A percentile compares a stretch with the other conserved stretches of the same genome.
phyloP scores from a whole-genome alignment of 2,113 vertebrate species.

The Rousettus leschenaultii region DNA sequence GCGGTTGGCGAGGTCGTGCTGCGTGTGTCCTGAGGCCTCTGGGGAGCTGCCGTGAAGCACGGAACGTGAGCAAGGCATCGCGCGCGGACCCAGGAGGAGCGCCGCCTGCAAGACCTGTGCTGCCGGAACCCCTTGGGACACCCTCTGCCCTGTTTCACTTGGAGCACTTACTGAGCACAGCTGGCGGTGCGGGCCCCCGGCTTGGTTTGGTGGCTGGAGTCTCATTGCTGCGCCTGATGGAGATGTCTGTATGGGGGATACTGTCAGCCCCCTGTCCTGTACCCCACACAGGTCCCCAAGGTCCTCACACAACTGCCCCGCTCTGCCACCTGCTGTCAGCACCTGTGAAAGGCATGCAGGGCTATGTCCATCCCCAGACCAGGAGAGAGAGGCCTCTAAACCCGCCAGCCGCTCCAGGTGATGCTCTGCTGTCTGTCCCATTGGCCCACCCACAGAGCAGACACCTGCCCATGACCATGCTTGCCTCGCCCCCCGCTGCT shows the following conservation, averaged over 20 bases:
- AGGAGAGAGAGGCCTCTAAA: rapidly evolving
- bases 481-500: neutral
- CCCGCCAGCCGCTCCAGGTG: neutral
- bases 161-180: too few relatives aligned
- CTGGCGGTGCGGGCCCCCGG: rapidly evolving
- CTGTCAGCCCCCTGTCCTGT: rapidly evolving
- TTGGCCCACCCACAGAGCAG: neutral
- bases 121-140: neutral
- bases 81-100: too few relatives aligned
- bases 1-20: too few relatives aligned
- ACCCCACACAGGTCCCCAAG: neutral
- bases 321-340: neutral
- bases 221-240: neutral
- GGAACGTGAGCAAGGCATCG: too few relatives aligned
- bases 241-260: neutral
- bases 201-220: neutral
- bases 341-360: rapidly evolving
- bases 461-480: neutral
- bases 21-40: too few relatives aligned
- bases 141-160: too few relatives aligned
- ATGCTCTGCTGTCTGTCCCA: too few relatives aligned
- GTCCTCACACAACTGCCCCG: neutral
- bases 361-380: rapidly evolving
- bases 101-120: rapidly evolving
- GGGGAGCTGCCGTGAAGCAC: too few relatives aligned